phyloP scores from a whole-genome alignment of 2,797 vertebrate genomes.

The Sebastes elongatus region DNA sequence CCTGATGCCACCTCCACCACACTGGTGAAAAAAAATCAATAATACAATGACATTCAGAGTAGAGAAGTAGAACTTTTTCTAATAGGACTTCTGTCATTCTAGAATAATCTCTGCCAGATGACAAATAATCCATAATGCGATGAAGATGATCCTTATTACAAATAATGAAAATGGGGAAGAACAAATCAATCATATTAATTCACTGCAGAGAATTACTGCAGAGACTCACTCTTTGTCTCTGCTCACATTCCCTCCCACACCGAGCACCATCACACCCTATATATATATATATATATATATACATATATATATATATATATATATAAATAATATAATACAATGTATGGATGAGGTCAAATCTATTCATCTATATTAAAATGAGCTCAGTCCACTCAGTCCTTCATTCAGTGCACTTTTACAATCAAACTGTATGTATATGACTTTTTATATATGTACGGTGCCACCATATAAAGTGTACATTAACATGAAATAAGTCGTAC shows the following conservation, averaged over 20 bases:
- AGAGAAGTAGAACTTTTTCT: neutral
- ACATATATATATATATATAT: too few relatives aligned
- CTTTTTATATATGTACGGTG: neutral
- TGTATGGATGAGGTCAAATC: neutral
- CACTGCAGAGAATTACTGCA: neutral
- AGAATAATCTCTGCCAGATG: slow-evolving; percentile 3
- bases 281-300: too few relatives aligned
- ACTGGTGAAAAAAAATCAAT: neutral
- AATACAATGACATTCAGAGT: neutral
- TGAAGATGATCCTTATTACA: slow-evolving; percentile 19
- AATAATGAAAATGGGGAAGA: neutral
- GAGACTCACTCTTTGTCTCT: neutral
- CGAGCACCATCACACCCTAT: neutral
- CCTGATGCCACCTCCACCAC: too few relatives aligned
- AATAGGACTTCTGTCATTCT: slow-evolving; percentile 15
- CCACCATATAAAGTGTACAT: neutral
- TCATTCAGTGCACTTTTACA: neutral
- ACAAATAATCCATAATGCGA: slow-evolving; percentile 25
- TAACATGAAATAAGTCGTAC: neutral
- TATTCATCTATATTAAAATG: neutral
- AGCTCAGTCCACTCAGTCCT: neutral
- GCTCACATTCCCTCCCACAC: neutral
- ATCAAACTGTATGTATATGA: neutral
- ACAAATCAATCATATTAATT: neutral
- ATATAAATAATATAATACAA: neutral